These are phyloP conservation scores for Agrilus biguttatus DNA, from an alignment of 2,888 invertebrate genomes.

Conservation along the genomic window DNA sequence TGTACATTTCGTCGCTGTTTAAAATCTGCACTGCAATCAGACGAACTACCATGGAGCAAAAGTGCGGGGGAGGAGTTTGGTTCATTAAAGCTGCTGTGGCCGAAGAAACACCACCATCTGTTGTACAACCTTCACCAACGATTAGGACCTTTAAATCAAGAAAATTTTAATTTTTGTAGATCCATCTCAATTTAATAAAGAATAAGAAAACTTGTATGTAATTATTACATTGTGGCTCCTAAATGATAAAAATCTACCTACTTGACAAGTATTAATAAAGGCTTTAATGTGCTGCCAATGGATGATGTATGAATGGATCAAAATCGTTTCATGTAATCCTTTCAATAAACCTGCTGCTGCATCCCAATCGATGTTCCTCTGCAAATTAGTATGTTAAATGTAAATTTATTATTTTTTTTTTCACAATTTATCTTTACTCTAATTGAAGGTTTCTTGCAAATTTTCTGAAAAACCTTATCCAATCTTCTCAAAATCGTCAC, in stretches of 20 bases:
- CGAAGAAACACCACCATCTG: slow-evolving; percentile 59
- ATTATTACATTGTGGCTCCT: too few relatives aligned
- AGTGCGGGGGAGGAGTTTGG: slow-evolving; percentile 85
- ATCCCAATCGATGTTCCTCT: slow-evolving; percentile 95
- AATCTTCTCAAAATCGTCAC: slow-evolving; percentile 81
- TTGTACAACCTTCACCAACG: slow-evolving; percentile 56
- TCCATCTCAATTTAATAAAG: not conserved
- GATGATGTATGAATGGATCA: slow-evolving; percentile 87
- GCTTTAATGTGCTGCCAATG: slow-evolving; percentile 92
- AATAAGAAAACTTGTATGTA: not conserved
- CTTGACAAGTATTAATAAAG: slow-evolving; percentile 74
- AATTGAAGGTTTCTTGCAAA: slow-evolving; percentile 90
- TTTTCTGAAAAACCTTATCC: slow-evolving; percentile 94
- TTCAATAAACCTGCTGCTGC: slow-evolving; percentile 87
- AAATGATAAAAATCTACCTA: too few relatives aligned
- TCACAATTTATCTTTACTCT: slow-evolving; percentile 35
- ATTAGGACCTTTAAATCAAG: slow-evolving; percentile 48
- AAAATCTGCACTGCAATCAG: slow-evolving; percentile 90
- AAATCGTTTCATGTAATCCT: slow-evolving; percentile 88
- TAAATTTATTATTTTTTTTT: not conserved
- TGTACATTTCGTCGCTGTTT: slow-evolving; percentile 81
- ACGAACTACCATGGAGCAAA: slow-evolving; percentile 92
- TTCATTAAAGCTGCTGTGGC: slow-evolving; percentile 78
- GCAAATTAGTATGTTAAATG: slow-evolving; percentile 16
- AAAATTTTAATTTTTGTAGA: not conserved